Base-by-base conservation (phyloP, 2,113 vertebrate species). In the Channa maculata region DNA sequence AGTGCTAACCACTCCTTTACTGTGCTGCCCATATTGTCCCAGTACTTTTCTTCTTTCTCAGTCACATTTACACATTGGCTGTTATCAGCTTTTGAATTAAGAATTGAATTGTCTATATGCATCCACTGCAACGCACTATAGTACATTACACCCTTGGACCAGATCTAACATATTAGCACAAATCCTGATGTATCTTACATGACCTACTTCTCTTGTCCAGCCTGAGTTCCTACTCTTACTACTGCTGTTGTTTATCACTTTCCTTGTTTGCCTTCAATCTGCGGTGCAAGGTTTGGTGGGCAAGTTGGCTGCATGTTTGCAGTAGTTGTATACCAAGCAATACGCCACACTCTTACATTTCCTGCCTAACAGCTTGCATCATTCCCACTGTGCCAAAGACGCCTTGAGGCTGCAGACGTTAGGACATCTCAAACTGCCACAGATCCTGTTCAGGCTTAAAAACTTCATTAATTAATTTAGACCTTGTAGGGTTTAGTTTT, bases 301-400 rank as follows among this genome's bases (percentile, higher is more conserved):
- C 3, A 11, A 76, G 34, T 59, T 44, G 61, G 71, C 51, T 12
- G 37, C 43, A 33, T 68, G 60, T 80, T 84, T 77, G 72, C 76
- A 49, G 6, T 43, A 37, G 68, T 39, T 60, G 54, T 51, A 44
- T 58, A 44, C 37, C 38, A 72, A 82, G 41, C 71, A 65, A 57
- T 49, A 71, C 67, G 72, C 44, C 61, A 39, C 9, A 24, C 8
- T 46, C 58, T 14, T 57, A 34, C 54, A 46, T 3, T 45, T 60
- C 24, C 50, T 69, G 63, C 65, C 44, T 6, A n/a, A 12, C 24
- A 6, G 9, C 48, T 79, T 38, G 9, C 14, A 70, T 78, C 48
- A 13, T 65, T 78, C 24, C 24, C 10, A 12, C 51, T 0, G 48
- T 7, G 10, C 48, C 45, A 57, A 41, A 75, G 61, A 76, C 53